Conservation (phyloP, 1,140 invertebrate species). For the Bombus pascuorum region DNA sequence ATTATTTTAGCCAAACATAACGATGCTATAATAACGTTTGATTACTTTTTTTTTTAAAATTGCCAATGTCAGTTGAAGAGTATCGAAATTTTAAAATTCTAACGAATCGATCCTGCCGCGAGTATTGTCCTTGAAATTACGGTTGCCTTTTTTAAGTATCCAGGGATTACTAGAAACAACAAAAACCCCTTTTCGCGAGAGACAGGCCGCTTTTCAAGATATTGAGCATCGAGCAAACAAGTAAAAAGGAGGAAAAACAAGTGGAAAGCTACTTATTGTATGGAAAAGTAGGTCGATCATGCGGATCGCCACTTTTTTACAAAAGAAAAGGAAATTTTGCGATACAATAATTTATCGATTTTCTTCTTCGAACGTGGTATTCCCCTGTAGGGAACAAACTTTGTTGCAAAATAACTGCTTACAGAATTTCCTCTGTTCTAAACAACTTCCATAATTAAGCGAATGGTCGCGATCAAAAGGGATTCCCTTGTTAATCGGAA, state of each 20-base stretch:
- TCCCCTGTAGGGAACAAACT: neutral
- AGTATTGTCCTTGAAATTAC: neutral
- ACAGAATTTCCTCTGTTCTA: neutral
- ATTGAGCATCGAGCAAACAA: neutral
- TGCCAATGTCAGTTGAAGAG: neutral
- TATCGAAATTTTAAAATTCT: neutral
- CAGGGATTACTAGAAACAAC: neutral
- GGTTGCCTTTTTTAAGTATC: neutral
- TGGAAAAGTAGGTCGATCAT: neutral
- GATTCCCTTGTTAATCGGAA: conserved; percentile 32
- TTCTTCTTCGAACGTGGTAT: neutral
- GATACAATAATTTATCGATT: neutral
- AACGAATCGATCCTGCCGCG: neutral
- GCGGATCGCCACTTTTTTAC: neutral
- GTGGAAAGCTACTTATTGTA: neutral
- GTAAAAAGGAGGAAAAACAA: neutral
- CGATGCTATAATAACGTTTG: too few relatives aligned
- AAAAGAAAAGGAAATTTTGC: neutral
- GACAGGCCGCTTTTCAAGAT: neutral
- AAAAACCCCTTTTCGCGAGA: neutral
- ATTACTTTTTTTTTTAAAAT: neutral
- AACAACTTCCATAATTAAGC: neutral
- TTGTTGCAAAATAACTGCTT: neutral
- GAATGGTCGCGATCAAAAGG: neutral
- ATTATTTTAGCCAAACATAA: too few relatives aligned